Evolutionary conservation across 2,113 vertebrate genomes (phyloP), one percentile per base, ranked within the genome.

Genomic region (Tupaia tana): DNA sequence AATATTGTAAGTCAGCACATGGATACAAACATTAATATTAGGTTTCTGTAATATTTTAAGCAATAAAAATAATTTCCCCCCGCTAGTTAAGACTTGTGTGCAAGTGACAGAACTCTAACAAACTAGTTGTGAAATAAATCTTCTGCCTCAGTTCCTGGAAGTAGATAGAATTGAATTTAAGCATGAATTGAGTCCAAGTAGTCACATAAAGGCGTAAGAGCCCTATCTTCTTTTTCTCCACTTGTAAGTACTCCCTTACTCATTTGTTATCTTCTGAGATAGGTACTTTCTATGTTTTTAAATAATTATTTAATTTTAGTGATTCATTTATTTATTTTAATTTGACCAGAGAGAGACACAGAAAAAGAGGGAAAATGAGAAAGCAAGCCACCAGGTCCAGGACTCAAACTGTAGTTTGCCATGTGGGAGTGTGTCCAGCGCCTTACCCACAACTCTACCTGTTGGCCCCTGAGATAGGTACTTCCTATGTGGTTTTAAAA

Each of bases 41-140:
- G 20, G 12, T 66, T 1, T 84, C 9, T 20, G 63, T 31, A 56
- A 4, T n/a, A 77, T 61, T 87, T 74, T 83, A 95, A 89, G 14
- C 52, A 96, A 88, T 78, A 66, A 87, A 91, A 67, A 61, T 81
- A 93, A 18, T 24, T 95, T 89, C 86, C 7, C 7, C 86, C 7
- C 7, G 8, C 92, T 93, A 70, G 64, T 79, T 43, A 84, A 25
- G 43, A 64, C 69, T 66, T 52, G 1, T 71, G 14, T 31, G 14
- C 73, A 71, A 70, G 70, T 58, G 25, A 78, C 12, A 86, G 61
- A 90, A 89, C 92, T n/a, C 3, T 79, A 91, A 10, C 29, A 91
- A 85, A 87, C 13, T 63, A 29, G 14, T 43, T 29, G 22, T 27
- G 67, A 64, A 67, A 64, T 56, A 78, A 25, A 92, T 31, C 71